These are phyloP conservation scores for Cetonia aurata DNA, from an alignment of 2,888 invertebrate genomes.

Conservation along the genomic window DNA sequence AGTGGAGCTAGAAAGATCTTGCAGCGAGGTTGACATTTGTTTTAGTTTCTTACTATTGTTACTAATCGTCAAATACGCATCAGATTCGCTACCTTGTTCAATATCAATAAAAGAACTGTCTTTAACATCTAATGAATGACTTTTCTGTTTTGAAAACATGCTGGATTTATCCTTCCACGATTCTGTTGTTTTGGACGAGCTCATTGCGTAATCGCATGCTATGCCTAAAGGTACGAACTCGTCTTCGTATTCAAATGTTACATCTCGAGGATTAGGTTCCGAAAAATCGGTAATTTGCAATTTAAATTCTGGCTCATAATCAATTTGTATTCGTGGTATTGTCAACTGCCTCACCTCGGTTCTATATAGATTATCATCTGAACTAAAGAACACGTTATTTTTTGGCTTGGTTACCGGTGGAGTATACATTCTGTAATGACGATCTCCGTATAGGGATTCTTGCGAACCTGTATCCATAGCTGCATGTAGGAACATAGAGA, in stretches of 20 bases:
- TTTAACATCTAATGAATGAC: constrained; percentile 62
- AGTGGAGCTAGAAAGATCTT: constrained; percentile 65
- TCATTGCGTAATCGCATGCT: constrained; percentile 23
- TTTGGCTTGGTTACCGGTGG: constrained; percentile 62
- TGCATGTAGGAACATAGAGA: constrained; percentile 60
- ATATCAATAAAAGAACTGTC: constrained; percentile 56
- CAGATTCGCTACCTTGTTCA: constrained; percentile 55
- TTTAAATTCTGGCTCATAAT: constrained; percentile 61
- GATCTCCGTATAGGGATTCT: constrained; percentile 61
- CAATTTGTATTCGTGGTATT: constrained; percentile 64
- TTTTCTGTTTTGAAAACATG: constrained; percentile 61
- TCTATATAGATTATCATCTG: constrained; percentile 65
- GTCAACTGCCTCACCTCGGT: constrained; percentile 60
- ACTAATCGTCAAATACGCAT: constrained; percentile 51
- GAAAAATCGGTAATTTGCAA: constrained; percentile 66
- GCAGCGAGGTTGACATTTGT: constrained; percentile 61
- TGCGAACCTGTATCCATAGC: constrained; percentile 64
- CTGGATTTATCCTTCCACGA: constrained; percentile 56
- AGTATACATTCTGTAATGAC: constrained; percentile 60
- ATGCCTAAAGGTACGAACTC: constrained; percentile 40
- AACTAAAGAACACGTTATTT: constrained; percentile 64
- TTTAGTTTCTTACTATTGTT: constrained; percentile 57
- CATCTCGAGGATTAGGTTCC: constrained; percentile 63
- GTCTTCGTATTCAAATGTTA: constrained; percentile 65
- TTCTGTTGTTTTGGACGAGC: constrained; percentile 46